These are phyloP conservation scores for Auanema freiburgensis DNA, from an alignment of 2,888 invertebrate species.

Conservation along the genomic window DNA sequence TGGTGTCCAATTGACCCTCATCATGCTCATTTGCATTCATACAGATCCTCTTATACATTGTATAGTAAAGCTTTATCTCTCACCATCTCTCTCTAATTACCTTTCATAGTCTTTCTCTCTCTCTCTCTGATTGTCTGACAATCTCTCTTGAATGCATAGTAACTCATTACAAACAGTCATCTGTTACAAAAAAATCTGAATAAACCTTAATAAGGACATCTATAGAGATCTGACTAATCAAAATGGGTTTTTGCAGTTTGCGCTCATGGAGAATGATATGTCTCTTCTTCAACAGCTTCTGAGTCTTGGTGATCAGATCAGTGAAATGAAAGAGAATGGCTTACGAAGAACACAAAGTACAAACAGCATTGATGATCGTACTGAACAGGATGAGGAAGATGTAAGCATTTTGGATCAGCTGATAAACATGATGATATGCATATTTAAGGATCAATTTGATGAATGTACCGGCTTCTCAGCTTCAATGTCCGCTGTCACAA, in stretches of 20 bases:
- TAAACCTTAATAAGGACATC: background rate
- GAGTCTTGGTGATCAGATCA: conserved; percentile 54
- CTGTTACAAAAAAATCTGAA: background rate
- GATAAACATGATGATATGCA: background rate
- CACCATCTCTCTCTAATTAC: background rate
- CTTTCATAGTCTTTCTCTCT: background rate
- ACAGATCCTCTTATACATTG: too few relatives aligned
- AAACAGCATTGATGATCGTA: conserved; percentile 24
- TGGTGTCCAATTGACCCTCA: too few relatives aligned
- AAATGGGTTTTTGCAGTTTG: conserved; percentile 50
- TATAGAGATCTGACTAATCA: background rate
- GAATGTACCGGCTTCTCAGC: conserved; percentile 37
- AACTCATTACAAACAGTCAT: too few relatives aligned
- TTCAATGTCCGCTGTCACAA: conserved; percentile 57
- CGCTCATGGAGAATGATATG: conserved; percentile 63
- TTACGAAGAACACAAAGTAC: conserved; percentile 34
- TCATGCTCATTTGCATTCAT: too few relatives aligned
- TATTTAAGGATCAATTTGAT: conserved; percentile 37
- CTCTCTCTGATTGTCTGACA: too few relatives aligned
- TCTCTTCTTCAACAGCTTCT: conserved; percentile 60
- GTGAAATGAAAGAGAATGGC: conserved; percentile 41
- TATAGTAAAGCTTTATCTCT: too few relatives aligned
- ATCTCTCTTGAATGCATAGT: too few relatives aligned
- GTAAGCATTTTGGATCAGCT: conserved; percentile 8
- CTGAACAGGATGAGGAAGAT: conserved; percentile 38